Percentiles rank a stretch among this genome's conserved stretches.
Conservation (phyloP, 1,140 invertebrate genomes). For the Drosophila quadrilineata region DNA sequence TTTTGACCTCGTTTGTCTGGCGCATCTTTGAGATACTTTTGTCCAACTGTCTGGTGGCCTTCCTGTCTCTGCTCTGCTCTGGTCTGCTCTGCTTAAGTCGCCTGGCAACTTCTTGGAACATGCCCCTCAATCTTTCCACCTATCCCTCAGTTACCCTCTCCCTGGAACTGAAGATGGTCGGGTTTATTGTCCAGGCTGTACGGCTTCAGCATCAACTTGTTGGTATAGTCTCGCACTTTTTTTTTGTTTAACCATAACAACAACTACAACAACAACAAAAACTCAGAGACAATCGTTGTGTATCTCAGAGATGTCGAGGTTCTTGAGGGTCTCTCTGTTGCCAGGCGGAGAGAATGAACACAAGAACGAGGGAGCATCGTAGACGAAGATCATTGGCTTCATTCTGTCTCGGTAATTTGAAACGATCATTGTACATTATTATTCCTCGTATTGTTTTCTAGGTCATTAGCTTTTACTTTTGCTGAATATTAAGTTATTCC, state of each 20-base stretch:
- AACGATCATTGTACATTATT: constrained; percentile 21
- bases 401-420: constrained; percentile 65
- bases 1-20: constrained; percentile 75
- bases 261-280: not conserved
- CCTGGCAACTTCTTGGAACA: constrained; percentile 58
- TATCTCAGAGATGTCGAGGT: too few species aligned
- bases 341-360: constrained; percentile 8
- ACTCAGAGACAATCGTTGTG: too few species aligned
- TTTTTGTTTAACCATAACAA: not conserved
- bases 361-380: not conserved
- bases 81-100: constrained; percentile 23
- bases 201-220: not conserved
- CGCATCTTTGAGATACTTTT: constrained; percentile 33
- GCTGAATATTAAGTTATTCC: constrained; percentile 3
- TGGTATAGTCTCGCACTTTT: constrained; percentile 13
- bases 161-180: too few species aligned
- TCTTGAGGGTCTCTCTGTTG: constrained; percentile 15
- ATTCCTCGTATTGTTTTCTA: constrained; percentile 34
- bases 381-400: too few species aligned
- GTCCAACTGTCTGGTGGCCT: not conserved
- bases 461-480: constrained; percentile 74
- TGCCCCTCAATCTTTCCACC: too few species aligned
- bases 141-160: not conserved
- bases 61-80: too few species aligned
- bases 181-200: not conserved